Conservation (phyloP, 2,888 invertebrate species). For the Mesochorus sp. region DNA sequence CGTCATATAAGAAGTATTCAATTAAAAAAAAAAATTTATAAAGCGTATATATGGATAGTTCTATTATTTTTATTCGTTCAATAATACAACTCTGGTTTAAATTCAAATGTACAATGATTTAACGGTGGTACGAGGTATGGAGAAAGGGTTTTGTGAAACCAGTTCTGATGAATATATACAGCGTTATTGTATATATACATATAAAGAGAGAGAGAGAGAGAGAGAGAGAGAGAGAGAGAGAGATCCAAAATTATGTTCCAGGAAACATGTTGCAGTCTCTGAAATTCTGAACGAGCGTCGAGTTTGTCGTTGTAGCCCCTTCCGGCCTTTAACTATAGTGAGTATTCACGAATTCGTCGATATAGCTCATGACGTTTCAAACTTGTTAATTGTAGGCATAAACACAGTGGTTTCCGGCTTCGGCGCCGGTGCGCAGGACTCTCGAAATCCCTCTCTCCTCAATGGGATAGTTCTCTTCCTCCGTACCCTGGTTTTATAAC, state of each 20-base stretch:
- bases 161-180: no score
- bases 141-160: no score
- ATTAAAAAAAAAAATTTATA: no score
- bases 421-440: conserved; percentile 64
- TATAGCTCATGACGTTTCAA: conserved; percentile 54
- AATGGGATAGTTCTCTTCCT: conserved; percentile 51
- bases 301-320: neutral
- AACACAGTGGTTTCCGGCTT: conserved; percentile 72
- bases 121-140: no score
- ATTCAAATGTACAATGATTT: no score
- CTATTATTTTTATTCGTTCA: no score
- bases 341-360: conserved; percentile 41
- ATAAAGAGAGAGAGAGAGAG: neutral
- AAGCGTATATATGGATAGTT: no score
- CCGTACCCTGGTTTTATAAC: conserved; percentile 68
- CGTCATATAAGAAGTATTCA: no score
- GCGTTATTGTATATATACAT: no score
- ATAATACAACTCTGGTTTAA: no score
- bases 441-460: conserved; percentile 31
- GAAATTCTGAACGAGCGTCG: conserved; percentile 54
- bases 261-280: conserved; percentile 41
- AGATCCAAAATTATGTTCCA: neutral
- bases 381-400: conserved; percentile 77
- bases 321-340: conserved; percentile 1
- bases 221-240: neutral